Conservation (phyloP, 2,797 vertebrate genomes). For the Bovichtus diacanthus region DNA sequence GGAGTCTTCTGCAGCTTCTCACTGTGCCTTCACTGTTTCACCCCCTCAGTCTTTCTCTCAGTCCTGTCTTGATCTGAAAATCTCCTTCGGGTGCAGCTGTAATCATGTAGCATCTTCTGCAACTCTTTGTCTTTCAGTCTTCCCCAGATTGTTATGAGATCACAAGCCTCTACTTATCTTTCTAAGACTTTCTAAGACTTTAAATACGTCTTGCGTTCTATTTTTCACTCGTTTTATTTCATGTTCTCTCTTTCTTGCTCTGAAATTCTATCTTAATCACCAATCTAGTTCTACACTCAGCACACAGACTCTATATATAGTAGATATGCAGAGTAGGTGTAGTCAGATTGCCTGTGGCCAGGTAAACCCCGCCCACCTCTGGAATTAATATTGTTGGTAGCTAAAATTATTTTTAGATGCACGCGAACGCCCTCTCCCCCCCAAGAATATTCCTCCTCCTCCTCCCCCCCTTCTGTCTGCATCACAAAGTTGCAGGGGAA, state of each 20-base stretch:
- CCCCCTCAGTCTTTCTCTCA: no score
- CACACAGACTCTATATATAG: slow-evolving; percentile 55
- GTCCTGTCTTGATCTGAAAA: background rate
- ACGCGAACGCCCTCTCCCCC: slow-evolving; percentile 29
- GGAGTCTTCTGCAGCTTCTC: background rate
- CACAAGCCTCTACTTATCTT: background rate
- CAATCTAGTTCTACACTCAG: slow-evolving; percentile 3
- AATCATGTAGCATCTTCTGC: background rate
- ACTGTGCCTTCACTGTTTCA: no score
- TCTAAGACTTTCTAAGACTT: background rate
- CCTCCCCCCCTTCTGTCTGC: background rate
- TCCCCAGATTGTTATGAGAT: background rate
- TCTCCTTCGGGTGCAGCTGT: background rate
- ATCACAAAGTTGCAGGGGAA: slow-evolving; percentile 7
- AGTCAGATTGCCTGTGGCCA: slow-evolving; percentile 48
- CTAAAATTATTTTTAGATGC: slow-evolving; percentile 69
- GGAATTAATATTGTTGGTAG: slow-evolving; percentile 48
- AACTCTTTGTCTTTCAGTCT: background rate
- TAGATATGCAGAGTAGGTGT: slow-evolving; percentile 56
- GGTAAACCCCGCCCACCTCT: slow-evolving; percentile 49
- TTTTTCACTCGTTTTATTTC: background rate
- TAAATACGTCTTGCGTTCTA: background rate
- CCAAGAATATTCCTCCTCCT: no score
- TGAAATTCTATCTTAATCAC: slow-evolving; percentile 13
- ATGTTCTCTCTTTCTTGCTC: background rate